These are phyloP conservation scores for Brachypodius melanocephalos DNA, from an alignment of 2,113 vertebrate genomes.

Conservation along the genomic window DNA sequence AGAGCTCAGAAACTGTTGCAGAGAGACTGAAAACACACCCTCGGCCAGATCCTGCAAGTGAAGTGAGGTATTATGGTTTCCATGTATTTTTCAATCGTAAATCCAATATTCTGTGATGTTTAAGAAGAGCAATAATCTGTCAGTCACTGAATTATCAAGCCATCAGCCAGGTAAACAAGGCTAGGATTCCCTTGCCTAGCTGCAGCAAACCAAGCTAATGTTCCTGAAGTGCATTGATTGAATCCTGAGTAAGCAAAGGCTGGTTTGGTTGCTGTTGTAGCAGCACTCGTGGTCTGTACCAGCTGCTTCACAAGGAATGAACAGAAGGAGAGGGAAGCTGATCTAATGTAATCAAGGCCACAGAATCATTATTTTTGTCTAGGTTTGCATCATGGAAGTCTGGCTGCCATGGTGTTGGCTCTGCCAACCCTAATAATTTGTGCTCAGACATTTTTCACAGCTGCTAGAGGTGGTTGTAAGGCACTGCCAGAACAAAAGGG, in stretches of 20 bases:
- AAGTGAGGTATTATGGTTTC: conserved; percentile 64
- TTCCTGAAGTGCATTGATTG: not conserved
- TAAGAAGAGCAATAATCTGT: not conserved
- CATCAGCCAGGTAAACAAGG: not conserved
- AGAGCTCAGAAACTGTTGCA: conserved; percentile 34
- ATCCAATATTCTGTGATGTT: fast-evolving
- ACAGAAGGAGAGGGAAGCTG: not conserved
- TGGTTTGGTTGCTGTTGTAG: not conserved
- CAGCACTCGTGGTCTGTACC: not conserved
- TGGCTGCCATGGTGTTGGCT: not conserved
- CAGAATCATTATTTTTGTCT: not conserved
- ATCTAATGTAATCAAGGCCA: not conserved
- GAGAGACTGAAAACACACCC: conserved; percentile 58
- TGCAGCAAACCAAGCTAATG: not conserved
- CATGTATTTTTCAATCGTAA: not conserved
- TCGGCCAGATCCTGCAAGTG: conserved; percentile 59
- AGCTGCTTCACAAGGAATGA: not conserved
- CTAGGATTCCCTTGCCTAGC: not conserved
- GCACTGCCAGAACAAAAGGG: not conserved
- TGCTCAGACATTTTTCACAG: not conserved
- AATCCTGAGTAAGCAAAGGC: not conserved
- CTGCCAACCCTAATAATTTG: not conserved
- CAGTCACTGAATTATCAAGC: not conserved
- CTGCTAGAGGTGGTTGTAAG: not conserved
- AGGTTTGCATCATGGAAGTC: not conserved